phyloP scores from a whole-genome alignment of 53 echinoderm and acorn worm species.

The Crossaster papposus region DNA sequence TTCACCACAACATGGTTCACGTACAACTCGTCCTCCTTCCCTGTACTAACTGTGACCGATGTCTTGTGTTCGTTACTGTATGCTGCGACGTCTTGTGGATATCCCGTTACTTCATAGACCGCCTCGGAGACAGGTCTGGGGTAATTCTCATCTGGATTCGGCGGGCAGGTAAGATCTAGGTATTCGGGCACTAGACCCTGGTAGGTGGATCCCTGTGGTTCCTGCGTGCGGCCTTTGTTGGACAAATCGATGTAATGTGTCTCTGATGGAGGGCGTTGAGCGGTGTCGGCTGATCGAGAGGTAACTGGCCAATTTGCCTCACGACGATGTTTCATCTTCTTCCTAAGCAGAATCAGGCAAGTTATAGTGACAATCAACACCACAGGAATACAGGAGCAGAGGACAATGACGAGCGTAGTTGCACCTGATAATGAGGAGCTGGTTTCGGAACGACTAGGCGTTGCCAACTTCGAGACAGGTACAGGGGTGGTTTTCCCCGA shows the following conservation, averaged over 20 bases:
- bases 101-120: neutral
- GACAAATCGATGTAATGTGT: neutral
- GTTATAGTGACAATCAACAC: neutral
- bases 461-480: neutral
- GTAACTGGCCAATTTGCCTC: neutral
- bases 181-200: neutral
- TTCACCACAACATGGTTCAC: slow-evolving; percentile 1
- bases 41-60: neutral
- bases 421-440: too few species aligned
- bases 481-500: neutral
- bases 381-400: neutral
- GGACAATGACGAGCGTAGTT: neutral
- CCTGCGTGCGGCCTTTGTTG: neutral
- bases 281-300: neutral
- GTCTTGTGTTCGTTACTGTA: neutral
- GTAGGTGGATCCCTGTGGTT: neutral
- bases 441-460: neutral
- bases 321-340: neutral
- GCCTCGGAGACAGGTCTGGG: neutral
- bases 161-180: neutral
- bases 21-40: neutral
- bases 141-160: too few species aligned
- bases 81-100: neutral
- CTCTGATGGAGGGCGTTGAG: too few species aligned
- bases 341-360: neutral